These are phyloP conservation scores for Ceriagrion tenellum DNA, from an alignment of 2,888 invertebrate species.

Conservation along the genomic window DNA sequence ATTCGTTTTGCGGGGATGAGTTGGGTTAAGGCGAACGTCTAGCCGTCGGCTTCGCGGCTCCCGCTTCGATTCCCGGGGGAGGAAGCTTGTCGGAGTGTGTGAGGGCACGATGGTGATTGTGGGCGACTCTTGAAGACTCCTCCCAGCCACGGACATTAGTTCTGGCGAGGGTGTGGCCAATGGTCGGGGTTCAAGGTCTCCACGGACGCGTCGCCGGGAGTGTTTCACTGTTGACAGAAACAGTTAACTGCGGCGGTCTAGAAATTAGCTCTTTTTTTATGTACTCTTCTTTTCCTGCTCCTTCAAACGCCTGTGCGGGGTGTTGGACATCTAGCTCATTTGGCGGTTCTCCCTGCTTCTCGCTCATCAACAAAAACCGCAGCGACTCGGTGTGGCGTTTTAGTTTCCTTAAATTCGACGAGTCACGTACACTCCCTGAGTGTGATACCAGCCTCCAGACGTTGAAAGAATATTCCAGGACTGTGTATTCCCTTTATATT, in stretches of 20 bases:
- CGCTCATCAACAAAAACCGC: background rate
- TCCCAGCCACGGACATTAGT: background rate
- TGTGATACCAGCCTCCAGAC: background rate
- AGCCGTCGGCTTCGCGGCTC: slow-evolving; percentile 2
- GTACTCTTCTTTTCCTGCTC: background rate
- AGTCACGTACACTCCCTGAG: background rate
- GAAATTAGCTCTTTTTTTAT: slow-evolving; percentile 62
- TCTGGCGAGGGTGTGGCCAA: slow-evolving; percentile 44
- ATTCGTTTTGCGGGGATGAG: background rate
- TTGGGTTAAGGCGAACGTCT: background rate
- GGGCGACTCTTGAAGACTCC: background rate
- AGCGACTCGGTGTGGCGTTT: background rate
- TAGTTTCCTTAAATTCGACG: background rate
- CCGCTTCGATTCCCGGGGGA: slow-evolving; percentile 33
- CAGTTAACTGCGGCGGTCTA: slow-evolving; percentile 61
- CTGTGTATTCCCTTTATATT: background rate
- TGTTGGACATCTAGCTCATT: background rate
- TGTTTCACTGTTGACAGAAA: slow-evolving; percentile 55
- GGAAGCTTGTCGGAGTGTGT: slow-evolving; percentile 21
- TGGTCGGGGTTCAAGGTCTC: slow-evolving; percentile 52
- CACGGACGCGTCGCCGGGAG: background rate
- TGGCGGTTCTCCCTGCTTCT: background rate
- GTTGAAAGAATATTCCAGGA: background rate
- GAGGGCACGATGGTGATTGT: slow-evolving; percentile 33
- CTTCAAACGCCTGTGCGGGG: background rate